phyloP scores from a whole-genome alignment of 2,113 vertebrate species.

The Thunnus maccoyii region DNA sequence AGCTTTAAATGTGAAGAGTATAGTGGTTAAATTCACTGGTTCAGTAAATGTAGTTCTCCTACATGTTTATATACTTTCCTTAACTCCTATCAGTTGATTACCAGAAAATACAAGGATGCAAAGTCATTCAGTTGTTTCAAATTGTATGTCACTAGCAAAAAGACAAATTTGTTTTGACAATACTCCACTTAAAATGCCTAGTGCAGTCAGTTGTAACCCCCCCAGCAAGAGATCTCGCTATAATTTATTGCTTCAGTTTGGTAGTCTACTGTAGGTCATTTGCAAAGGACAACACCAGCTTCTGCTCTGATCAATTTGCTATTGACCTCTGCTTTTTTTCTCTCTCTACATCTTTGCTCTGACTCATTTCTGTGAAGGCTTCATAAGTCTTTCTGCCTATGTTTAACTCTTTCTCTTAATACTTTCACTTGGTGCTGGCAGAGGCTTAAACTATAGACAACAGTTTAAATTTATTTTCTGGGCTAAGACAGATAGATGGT shows the following conservation, averaged over 20 bases:
- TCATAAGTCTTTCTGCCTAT: slow-evolving; percentile 40
- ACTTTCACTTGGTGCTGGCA: neutral
- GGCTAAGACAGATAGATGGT: neutral
- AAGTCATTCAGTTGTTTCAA: slow-evolving; percentile 23
- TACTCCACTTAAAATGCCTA: slow-evolving; percentile 39
- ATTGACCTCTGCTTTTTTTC: slow-evolving; percentile 56
- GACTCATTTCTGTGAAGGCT: slow-evolving; percentile 46
- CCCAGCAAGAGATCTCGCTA: slow-evolving; percentile 25
- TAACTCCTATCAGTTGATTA: neutral
- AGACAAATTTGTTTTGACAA: slow-evolving; percentile 43
- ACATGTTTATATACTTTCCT: neutral
- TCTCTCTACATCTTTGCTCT: slow-evolving; percentile 26
- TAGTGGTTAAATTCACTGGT: slow-evolving; percentile 1
- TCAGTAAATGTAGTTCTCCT: neutral
- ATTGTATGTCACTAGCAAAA: slow-evolving; percentile 21
- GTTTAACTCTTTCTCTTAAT: slow-evolving; percentile 8
- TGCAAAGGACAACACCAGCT: slow-evolving; percentile 50
- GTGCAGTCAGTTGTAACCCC: slow-evolving; percentile 11
- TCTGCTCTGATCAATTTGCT: slow-evolving; percentile 52
- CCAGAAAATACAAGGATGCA: slow-evolving; percentile 25
- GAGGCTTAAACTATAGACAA: neutral
- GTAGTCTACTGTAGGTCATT: slow-evolving; percentile 56
- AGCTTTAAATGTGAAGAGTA: neutral
- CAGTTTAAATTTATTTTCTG: neutral
- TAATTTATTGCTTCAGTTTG: slow-evolving; percentile 62